Conservation (phyloP, 2,888 invertebrate genomes). For the Andrena camellia region DNA sequence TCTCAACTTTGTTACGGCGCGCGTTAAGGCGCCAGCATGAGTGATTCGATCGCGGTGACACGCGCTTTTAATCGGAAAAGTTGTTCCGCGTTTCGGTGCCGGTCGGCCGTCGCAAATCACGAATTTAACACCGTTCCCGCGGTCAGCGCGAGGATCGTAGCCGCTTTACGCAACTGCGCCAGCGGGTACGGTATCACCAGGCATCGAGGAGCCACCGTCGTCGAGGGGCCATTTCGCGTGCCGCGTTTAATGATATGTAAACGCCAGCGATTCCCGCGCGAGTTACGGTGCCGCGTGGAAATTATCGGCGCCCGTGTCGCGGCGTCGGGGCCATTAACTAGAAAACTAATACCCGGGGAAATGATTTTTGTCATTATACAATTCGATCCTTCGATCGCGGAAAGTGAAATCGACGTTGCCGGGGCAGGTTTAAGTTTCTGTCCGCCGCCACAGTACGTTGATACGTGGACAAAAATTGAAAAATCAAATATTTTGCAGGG, state of each 20-base stretch:
- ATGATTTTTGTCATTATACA: conserved; percentile 39
- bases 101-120: background rate
- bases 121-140: conserved; percentile 7
- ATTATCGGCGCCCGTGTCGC: conserved; percentile 14
- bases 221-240: conserved; percentile 3
- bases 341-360: conserved; percentile 17
- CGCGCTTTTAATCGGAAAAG: conserved; percentile 25
- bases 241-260: conserved; percentile 9
- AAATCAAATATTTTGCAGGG: too few relatives aligned
- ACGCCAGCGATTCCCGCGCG: conserved; percentile 2
- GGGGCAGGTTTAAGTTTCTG: conserved; percentile 45
- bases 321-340: background rate
- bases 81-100: background rate
- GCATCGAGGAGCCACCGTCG: background rate
- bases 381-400: conserved; percentile 41
- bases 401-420: conserved; percentile 56
- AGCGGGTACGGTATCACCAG: too few relatives aligned
- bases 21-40: conserved; percentile 29
- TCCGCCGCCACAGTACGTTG: too few relatives aligned
- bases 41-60: conserved; percentile 28
- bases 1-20: conserved; percentile 33
- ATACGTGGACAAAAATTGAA: too few relatives aligned
- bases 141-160: background rate
- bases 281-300: background rate
- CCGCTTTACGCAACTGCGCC: background rate